Evolutionary conservation across 2,113 vertebrate genomes (phyloP).

Genomic region (Hippopotamus amphibius): DNA sequence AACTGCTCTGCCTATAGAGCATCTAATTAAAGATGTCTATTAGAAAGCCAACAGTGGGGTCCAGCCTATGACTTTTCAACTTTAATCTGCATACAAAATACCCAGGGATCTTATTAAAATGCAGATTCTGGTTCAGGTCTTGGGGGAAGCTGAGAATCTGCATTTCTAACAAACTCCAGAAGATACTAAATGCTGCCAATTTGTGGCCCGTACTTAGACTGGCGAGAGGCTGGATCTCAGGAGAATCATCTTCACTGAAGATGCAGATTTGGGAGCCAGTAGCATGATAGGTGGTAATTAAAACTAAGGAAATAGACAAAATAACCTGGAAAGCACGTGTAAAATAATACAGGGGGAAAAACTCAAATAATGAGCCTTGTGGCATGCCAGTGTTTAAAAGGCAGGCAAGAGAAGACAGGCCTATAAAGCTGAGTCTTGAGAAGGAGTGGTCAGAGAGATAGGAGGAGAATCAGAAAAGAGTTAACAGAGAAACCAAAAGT

Average conservation of each 20-base stretch:
- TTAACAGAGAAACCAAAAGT: background rate
- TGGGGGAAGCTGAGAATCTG: background rate
- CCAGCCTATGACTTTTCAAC: background rate
- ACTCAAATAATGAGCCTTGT: background rate
- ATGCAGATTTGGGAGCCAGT: background rate
- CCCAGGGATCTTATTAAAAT: slow-evolving; percentile 41
- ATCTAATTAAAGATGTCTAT: background rate
- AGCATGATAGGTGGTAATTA: slow-evolving; percentile 45
- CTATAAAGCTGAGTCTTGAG: background rate
- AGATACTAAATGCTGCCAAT: background rate
- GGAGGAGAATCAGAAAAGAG: slow-evolving; percentile 11
- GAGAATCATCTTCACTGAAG: slow-evolving; percentile 8
- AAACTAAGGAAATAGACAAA: slow-evolving; percentile 47
- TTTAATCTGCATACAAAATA: background rate
- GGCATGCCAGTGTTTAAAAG: slow-evolving; percentile 34
- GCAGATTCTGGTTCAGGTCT: background rate
- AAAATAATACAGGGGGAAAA: background rate
- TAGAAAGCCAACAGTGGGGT: background rate
- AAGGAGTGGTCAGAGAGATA: background rate
- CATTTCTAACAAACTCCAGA: slow-evolving; percentile 26
- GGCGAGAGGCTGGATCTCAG: slow-evolving; percentile 38
- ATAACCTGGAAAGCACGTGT: slow-evolving; percentile 42
- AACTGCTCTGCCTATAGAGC: background rate
- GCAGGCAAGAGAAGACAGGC: background rate
- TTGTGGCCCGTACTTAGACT: background rate